Evolutionary conservation across 1,140 invertebrate genomes (phyloP), one percentile per base, ranked within the genome.

Genomic region (Euschistus heros): DNA sequence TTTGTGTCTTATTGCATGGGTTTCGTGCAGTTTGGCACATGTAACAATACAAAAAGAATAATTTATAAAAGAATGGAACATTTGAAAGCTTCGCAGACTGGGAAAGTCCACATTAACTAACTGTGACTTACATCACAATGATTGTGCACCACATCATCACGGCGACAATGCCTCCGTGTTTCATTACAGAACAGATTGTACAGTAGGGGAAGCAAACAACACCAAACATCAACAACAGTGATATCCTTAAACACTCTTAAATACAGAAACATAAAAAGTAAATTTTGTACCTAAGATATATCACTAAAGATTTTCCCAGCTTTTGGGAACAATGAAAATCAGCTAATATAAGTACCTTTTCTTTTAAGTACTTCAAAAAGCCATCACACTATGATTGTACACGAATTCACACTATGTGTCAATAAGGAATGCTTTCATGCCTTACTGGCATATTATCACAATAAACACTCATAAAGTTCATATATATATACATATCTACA

Each of bases 351-450:
- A 57, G 54, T 57, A 57, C 54, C 24, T 26, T 24, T 8, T 57
- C 20, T 24, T 27, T 57, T 57, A 57, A 57, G 54, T 57, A 57
- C 54, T 57, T 6, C 4, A 37, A 57, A 50, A 57, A 57, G 54
- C 54, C 54, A 57, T 57, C 54, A 57, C 54, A 57, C 54, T 57
- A 57, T 57, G 54, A 57, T 57, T 57, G 54, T 57, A 57, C 54
- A 57, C 54, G 54, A 57, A 57, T 57, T 57, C 54, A 57, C 54
- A 57, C 54, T 57, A 57, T 57, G 54, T 57, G 54, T 57, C 54
- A 57, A 50, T 57, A 57, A 57, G 54, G 54, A 57, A 57, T 57
- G 54, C 24, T 57, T 57, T 24, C 24, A 57, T 57, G 54, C 54
- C 22, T 24, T 24, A 26, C 26, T 10, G n/a, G 54, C 54, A 57